Evolutionary conservation across 2,888 invertebrate species (phyloP).

Genomic region (Cantharis lateralis): DNA sequence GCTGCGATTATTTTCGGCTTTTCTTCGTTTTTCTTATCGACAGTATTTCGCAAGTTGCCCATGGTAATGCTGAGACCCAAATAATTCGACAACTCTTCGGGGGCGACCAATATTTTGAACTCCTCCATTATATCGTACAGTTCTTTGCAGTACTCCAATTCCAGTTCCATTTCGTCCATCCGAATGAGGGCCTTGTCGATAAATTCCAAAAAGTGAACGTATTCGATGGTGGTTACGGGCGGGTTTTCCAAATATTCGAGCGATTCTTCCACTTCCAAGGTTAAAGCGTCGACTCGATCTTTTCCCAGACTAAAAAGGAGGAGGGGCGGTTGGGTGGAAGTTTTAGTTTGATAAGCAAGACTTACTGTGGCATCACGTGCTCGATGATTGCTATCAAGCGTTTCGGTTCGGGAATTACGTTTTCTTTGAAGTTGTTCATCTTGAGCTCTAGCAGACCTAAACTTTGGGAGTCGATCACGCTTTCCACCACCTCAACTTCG

Average conservation of each 20-base stretch:
- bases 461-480: slow-evolving; percentile 68
- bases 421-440: slow-evolving; percentile 71
- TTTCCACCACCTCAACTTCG: slow-evolving; percentile 71
- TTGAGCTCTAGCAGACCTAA: slow-evolving; percentile 76
- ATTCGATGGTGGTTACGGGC: slow-evolving; percentile 63
- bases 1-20: slow-evolving; percentile 69
- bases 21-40: slow-evolving; percentile 73
- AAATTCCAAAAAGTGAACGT: slow-evolving; percentile 72
- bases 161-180: slow-evolving; percentile 72
- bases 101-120: slow-evolving; percentile 72
- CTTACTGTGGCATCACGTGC: slow-evolving; percentile 69
- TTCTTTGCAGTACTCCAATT: slow-evolving; percentile 80
- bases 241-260: too few species aligned
- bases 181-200: slow-evolving; percentile 69
- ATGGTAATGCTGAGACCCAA: slow-evolving; percentile 66
- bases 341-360: slow-evolving; percentile 3
- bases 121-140: slow-evolving; percentile 84
- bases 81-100: slow-evolving; percentile 72
- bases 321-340: not conserved
- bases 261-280: slow-evolving; percentile 68
- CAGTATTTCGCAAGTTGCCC: slow-evolving; percentile 67
- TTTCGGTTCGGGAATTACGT: slow-evolving; percentile 73
- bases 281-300: slow-evolving; percentile 59
- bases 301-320: slow-evolving; percentile 63
- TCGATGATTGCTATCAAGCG: slow-evolving; percentile 69